Evolutionary conservation across 1,140 invertebrate species (phyloP).

Genomic region (Lerema accius): DNA sequence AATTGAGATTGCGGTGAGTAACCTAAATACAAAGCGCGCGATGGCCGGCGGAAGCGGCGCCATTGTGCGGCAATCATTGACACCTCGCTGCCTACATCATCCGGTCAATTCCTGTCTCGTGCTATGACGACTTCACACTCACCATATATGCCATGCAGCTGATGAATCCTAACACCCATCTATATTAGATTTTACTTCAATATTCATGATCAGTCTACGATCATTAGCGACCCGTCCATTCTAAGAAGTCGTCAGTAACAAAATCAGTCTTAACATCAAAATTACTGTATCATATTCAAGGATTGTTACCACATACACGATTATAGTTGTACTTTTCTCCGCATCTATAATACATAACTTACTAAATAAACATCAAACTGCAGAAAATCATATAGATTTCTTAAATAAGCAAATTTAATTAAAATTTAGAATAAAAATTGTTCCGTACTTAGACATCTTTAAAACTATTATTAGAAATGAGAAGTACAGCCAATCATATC

Average conservation of each 20-base stretch:
- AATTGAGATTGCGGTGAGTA: constrained; percentile 76
- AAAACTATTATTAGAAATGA: constrained; percentile 6
- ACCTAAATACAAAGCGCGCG: constrained; percentile 77
- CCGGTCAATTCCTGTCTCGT: constrained; percentile 66
- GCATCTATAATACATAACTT: too few species aligned
- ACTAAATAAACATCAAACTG: too few species aligned
- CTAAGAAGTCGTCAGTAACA: too few species aligned
- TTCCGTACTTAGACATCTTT: constrained; percentile 11
- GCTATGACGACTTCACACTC: constrained; percentile 37
- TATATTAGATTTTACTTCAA: too few species aligned
- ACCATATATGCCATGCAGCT: constrained; percentile 9
- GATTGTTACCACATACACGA: too few species aligned
- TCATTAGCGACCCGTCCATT: too few species aligned
- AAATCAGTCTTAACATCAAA: too few species aligned
- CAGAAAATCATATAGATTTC: neutral
- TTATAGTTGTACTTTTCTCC: too few species aligned
- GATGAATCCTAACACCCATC: neutral
- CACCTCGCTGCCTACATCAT: constrained; percentile 72
- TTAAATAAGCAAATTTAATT: neutral
- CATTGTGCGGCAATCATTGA: constrained; percentile 79
- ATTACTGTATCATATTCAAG: too few species aligned
- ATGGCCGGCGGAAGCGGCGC: constrained; percentile 67
- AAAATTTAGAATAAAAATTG: neutral
- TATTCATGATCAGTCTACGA: too few species aligned
- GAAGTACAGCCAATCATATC: constrained; percentile 1